Conservation (phyloP, 2,888 invertebrate genomes). For the Callyntrura sp. region DNA sequence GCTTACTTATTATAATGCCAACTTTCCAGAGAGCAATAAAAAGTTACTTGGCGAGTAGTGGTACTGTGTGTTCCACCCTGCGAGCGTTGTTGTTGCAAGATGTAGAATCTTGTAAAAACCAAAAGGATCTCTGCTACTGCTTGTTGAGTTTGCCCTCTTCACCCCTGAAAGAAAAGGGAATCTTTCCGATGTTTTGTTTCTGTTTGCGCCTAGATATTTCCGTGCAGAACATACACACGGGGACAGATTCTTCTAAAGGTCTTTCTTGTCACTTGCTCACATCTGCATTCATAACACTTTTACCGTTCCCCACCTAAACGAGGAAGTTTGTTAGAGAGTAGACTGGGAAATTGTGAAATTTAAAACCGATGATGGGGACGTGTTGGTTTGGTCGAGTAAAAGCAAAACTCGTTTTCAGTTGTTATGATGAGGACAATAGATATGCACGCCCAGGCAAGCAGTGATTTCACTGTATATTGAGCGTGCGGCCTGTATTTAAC, state of each 20-base stretch:
- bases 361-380: constrained; percentile 50
- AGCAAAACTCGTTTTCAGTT: neutral
- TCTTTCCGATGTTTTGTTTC: neutral
- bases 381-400: too few species aligned
- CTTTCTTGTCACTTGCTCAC: constrained; percentile 59
- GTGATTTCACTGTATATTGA: neutral
- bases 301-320: too few species aligned
- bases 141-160: constrained; percentile 1
- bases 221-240: neutral
- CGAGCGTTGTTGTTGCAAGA: too few species aligned
- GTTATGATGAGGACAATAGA: neutral
- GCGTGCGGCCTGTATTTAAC: neutral
- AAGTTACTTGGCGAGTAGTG: constrained; percentile 47
- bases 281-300: constrained; percentile 39
- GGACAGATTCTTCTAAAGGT: neutral
- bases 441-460: neutral
- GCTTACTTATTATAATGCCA: constrained; percentile 63
- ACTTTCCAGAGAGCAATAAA: too few species aligned
- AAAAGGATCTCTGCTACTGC: constrained; percentile 19
- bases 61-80: neutral
- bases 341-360: constrained; percentile 38
- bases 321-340: neutral
- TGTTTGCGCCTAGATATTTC: neutral
- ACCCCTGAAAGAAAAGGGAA: constrained; percentile 58
- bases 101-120: neutral